Conservation (phyloP, 2,888 invertebrate species). For the Drosophila meridionalis region DNA sequence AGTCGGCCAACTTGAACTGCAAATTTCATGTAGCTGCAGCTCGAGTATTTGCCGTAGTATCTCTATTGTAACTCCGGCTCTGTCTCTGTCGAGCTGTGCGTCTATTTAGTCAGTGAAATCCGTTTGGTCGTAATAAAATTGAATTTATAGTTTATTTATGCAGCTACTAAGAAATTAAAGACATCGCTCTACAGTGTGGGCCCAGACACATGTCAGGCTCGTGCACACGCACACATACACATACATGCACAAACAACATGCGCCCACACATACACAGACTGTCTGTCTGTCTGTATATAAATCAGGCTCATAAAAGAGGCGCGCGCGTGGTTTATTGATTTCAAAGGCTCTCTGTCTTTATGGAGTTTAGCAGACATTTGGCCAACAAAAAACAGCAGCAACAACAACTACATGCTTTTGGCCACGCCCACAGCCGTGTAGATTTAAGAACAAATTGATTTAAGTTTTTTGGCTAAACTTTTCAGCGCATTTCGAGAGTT, state of each 20-base stretch:
- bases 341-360: constrained; percentile 61
- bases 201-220: constrained; percentile 69
- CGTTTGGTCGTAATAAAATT: constrained; percentile 61
- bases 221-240: constrained; percentile 38
- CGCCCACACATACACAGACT: constrained; percentile 1
- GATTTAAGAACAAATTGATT: constrained; percentile 60
- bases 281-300: constrained; percentile 42
- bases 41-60: constrained; percentile 19
- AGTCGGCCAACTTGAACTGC: constrained; percentile 14
- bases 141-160: constrained; percentile 80
- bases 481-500: not conserved
- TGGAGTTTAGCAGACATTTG: constrained; percentile 53
- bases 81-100: constrained; percentile 1
- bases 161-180: constrained; percentile 80
- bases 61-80: constrained; percentile 2
- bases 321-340: constrained; percentile 76
- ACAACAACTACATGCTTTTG: constrained; percentile 1
- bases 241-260: constrained; percentile 5
- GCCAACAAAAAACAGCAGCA: not conserved
- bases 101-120: constrained; percentile 55
- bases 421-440: constrained; percentile 9
- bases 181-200: constrained; percentile 28
- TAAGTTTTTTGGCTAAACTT: constrained; percentile 45
- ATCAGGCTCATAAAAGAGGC: constrained; percentile 71
- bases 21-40: constrained; percentile 26